These are phyloP conservation scores for Apteryx owenii DNA, from an alignment of 2,113 vertebrate genomes.

Conservation along the genomic window DNA sequence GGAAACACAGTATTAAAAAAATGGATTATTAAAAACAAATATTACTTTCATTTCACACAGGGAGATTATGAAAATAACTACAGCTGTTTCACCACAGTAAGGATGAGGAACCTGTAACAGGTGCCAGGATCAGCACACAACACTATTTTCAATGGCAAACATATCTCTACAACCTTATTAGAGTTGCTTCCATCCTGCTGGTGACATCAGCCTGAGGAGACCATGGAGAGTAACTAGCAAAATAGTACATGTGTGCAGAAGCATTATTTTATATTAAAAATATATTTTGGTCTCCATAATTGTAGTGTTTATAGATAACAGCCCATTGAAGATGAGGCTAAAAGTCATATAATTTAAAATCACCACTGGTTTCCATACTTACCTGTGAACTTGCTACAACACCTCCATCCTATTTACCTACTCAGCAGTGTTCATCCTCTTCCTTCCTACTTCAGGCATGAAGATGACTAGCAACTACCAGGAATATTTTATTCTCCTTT, in stretches of 20 bases:
- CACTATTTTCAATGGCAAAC: neutral
- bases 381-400: neutral
- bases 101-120: fast-evolving
- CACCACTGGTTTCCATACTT: neutral
- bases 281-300: fast-evolving
- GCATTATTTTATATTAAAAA: neutral
- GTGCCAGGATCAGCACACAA: neutral
- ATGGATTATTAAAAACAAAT: fast-evolving
- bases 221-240: fast-evolving
- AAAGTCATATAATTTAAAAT: neutral
- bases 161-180: neutral
- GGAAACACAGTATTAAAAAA: neutral
- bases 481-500: neutral
- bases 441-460: neutral
- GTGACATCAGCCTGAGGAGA: neutral
- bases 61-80: neutral
- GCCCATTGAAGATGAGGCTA: neutral
- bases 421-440: too few relatives aligned
- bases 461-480: neutral
- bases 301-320: neutral
- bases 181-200: neutral
- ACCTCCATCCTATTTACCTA: neutral
- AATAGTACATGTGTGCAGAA: neutral
- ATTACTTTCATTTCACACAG: neutral
- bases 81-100: neutral